Percentiles rank a stretch among this genome's conserved stretches.
Evolutionary conservation across 23 tunicate genomes (phyloP).

Genomic region (Trididemnum miniatum): DNA sequence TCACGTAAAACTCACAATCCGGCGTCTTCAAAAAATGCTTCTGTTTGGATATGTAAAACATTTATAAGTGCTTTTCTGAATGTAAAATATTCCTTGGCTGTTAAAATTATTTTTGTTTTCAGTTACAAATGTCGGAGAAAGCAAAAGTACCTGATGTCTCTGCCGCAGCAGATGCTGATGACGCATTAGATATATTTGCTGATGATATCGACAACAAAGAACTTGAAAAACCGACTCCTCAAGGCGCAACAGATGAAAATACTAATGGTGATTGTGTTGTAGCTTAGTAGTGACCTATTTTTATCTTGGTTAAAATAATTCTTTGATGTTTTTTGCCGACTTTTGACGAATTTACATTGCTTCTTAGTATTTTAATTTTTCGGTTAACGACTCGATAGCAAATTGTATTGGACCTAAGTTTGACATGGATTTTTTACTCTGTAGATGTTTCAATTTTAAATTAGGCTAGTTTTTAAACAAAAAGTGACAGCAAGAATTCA

Average conservation of each 20-base stretch:
- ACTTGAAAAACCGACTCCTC: constrained; percentile 26
- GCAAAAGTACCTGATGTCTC: constrained; percentile 26
- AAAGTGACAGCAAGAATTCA: no score
- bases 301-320: no score
- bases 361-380: not conserved
- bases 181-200: constrained; percentile 79
- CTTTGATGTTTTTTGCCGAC: no score
- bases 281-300: no score
- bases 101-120: not conserved
- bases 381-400: not conserved
- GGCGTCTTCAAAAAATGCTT: no score
- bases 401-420: not conserved
- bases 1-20: no score
- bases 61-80: no score
- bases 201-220: constrained; percentile 58
- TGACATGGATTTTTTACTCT: no score
- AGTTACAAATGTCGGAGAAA: constrained; percentile 45
- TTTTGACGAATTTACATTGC: not conserved
- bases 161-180: constrained; percentile 68
- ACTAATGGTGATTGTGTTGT: not conserved
- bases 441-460: no score
- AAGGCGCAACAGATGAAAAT: not conserved
- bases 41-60: no score
- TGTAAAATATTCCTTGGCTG: no score
- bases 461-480: no score